Evolutionary conservation across 2,113 vertebrate genomes (phyloP).

Genomic region (Mesoclemmys tuberculata): DNA sequence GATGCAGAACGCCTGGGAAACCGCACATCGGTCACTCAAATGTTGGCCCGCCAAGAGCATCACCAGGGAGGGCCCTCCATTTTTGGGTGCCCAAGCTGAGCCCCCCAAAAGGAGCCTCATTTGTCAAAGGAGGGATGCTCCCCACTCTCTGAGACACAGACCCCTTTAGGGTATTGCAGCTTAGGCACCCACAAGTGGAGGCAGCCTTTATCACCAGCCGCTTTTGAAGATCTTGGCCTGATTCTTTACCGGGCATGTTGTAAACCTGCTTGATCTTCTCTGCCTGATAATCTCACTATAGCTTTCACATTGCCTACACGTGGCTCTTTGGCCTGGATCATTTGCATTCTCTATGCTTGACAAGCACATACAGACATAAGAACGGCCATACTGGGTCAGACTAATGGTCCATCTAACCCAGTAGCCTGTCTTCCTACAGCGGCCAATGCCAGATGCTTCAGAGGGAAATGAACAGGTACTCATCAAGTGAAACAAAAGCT

Average conservation of each 20-base stretch:
- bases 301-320: background rate
- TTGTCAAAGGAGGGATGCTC: background rate
- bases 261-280: background rate
- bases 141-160: background rate
- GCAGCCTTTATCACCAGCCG: background rate
- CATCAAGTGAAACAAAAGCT: no score
- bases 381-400: no score
- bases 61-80: background rate
- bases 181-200: background rate
- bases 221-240: background rate
- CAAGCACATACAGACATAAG: background rate
- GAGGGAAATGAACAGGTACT: no score
- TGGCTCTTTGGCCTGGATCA: background rate
- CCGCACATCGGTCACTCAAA: background rate
- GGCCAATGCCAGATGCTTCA: no score
- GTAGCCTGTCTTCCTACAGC: no score
- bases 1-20: background rate
- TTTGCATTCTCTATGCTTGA: background rate
- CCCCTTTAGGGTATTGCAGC: background rate
- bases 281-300: background rate
- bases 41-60: background rate
- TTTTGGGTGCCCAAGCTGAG: background rate
- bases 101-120: background rate
- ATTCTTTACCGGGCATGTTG: background rate
- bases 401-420: no score